Conservation (phyloP, 2,113 vertebrate species). For the Myocastor coypus region DNA sequence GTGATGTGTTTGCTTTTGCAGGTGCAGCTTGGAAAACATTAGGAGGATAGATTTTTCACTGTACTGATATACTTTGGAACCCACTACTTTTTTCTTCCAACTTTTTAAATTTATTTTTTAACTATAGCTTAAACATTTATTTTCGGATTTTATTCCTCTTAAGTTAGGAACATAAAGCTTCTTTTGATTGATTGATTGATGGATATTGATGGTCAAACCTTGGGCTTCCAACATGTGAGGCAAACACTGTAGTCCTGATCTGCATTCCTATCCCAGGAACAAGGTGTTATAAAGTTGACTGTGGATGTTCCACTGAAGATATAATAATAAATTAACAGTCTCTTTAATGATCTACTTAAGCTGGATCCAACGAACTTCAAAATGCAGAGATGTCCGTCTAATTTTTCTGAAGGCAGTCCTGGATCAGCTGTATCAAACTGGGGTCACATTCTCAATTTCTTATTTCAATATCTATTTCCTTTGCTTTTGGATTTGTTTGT, state of each 20-base stretch:
- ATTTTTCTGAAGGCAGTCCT: constrained; percentile 91
- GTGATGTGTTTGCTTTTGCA: neutral
- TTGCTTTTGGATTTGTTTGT: constrained; percentile 67
- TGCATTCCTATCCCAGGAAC: neutral
- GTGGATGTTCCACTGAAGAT: neutral
- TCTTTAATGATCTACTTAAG: constrained; percentile 91
- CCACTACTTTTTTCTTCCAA: neutral
- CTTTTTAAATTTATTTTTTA: constrained; percentile 42
- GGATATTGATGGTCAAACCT: neutral
- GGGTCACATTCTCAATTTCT: constrained; percentile 92
- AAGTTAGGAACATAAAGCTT: constrained; percentile 30
- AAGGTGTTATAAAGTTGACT: constrained; percentile 19
- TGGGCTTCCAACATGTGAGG: neutral
- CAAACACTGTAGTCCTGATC: neutral
- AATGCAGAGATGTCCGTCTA: constrained; percentile 89
- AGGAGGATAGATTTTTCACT: neutral
- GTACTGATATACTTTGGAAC: neutral
- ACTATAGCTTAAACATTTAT: neutral
- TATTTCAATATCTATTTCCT: constrained; percentile 94
- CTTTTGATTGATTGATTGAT: neutral
- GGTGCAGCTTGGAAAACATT: neutral
- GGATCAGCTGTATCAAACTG: constrained; percentile 94
- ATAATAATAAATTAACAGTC: neutral
- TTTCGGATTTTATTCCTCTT: neutral
- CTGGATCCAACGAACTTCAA: constrained; percentile 91